These are phyloP conservation scores for Gallirallus australis DNA, from an alignment of 2,797 vertebrate genomes.

Conservation along the genomic window DNA sequence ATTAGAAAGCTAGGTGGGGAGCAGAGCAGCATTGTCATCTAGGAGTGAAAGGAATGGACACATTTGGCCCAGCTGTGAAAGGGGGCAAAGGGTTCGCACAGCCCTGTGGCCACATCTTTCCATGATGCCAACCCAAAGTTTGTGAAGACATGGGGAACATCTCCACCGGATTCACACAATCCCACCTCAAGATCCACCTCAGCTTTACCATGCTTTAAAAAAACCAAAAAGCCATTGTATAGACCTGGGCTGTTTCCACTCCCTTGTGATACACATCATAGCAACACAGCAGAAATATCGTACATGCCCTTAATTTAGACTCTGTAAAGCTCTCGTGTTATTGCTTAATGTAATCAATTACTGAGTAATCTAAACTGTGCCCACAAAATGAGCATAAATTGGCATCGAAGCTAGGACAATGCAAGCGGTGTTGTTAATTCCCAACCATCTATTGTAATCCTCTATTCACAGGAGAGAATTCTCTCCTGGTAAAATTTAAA, in stretches of 20 bases:
- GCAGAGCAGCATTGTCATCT: background rate
- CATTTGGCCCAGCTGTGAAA: rapidly evolving
- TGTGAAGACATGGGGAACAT: background rate
- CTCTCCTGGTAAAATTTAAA: conserved; percentile 16
- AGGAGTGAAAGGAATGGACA: background rate
- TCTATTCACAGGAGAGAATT: background rate
- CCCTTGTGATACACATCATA: background rate
- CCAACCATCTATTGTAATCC: conserved; percentile 13
- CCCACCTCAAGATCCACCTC: background rate
- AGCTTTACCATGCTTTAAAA: background rate
- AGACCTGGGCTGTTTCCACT: background rate
- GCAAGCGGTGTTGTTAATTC: conserved; percentile 12
- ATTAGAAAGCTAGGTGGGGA: background rate
- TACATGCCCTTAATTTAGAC: conserved; percentile 55
- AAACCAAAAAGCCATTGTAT: background rate
- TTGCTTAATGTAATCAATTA: conserved; percentile 67
- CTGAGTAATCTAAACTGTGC: conserved; percentile 56
- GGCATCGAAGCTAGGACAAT: conserved; percentile 37
- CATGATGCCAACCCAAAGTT: background rate
- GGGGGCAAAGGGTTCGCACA: background rate
- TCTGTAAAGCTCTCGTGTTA: conserved; percentile 46
- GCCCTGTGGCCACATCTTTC: background rate
- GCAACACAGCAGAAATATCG: conserved; percentile 41
- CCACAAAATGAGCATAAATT: conserved; percentile 59
- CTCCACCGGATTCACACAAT: background rate